Evolutionary conservation across 1,140 invertebrate species (phyloP).

Genomic region (Notospermus geniculatus): DNA sequence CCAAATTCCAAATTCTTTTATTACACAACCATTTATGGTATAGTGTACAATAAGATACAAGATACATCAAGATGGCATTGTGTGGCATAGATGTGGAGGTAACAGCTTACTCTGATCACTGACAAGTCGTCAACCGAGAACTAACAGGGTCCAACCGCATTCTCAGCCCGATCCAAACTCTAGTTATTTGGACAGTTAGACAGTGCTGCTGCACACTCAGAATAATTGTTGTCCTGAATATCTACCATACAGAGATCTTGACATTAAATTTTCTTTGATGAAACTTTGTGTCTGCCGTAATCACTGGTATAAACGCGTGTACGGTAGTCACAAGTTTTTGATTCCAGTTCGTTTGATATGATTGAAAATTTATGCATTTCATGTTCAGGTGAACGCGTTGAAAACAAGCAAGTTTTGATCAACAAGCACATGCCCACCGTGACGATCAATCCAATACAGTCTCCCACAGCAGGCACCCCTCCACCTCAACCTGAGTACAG

Average conservation of each 20-base stretch:
- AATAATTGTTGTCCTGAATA: neutral
- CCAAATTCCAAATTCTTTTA: no score
- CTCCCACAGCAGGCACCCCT: constrained; percentile 38
- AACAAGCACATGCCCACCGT: constrained; percentile 85
- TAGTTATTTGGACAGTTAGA: no score
- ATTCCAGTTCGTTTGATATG: no score
- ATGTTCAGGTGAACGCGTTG: constrained; percentile 48
- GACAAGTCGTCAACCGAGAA: no score
- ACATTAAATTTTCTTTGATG: neutral
- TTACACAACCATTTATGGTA: no score
- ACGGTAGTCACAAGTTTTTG: neutral
- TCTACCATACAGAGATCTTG: neutral
- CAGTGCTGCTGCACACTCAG: no score
- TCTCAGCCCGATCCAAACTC: no score
- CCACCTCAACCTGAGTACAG: constrained; percentile 59
- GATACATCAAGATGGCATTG: no score
- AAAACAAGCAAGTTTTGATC: constrained; percentile 66
- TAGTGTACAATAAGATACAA: no score
- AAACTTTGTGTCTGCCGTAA: neutral
- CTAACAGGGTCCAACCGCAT: no score
- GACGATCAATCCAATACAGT: constrained; percentile 62
- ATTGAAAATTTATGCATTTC: neutral
- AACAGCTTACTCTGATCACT: no score
- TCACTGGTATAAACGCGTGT: neutral
- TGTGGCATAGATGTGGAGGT: no score